Base-by-base conservation (phyloP, 2,888 invertebrate genomes). In the Drosophila falleni region DNA sequence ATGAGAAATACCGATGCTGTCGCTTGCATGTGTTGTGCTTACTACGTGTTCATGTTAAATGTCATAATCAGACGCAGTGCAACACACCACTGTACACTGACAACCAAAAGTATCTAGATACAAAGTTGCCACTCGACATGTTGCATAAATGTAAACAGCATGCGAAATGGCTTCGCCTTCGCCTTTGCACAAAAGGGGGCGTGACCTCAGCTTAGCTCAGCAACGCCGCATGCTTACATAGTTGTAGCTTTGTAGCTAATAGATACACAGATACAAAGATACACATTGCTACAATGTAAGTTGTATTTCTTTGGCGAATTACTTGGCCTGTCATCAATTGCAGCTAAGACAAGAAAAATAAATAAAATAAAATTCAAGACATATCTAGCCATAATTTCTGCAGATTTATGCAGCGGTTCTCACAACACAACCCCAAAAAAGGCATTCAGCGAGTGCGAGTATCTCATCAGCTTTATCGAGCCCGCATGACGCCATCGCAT, bases 31-130 rank as follows among this genome's bases (percentile, higher is more conserved):
- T 85, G 84, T 58, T 80, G 79, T 58, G 72, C 71, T 72, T 66
- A 62, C 73, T 87, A 87, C 84, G 84, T 87, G 87, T 86, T 88
- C 81, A 84, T 87, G 87, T 88, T 80, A 80, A 84, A 87, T 87
- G 87, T 87, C 87, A 87, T 87, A 87, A 87, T 88, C 87, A 84
- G 86, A 75, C 80, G 61, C 62, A 79, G 62, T 39, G 42, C 26
- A 42, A 53, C 56, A 70, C 55, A 64, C 61, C 46, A 26, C 55
- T 51, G 41, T 66, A 69, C 31, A 46, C 65, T 42, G 44, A 37
- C 35, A 23, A 54, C 68, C 53, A 60, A 65, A 55, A 61, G 71
- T 67, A 76, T 71, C 73, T 70, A 78, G 78, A 66, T 71, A 84
- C 81, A 87, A 72, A 72, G 81, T 81, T 71, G 78, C 63, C 61